These are phyloP conservation scores for Drosophila nigrodunni DNA, from an alignment of 1,140 invertebrate species.

Conservation along the genomic window DNA sequence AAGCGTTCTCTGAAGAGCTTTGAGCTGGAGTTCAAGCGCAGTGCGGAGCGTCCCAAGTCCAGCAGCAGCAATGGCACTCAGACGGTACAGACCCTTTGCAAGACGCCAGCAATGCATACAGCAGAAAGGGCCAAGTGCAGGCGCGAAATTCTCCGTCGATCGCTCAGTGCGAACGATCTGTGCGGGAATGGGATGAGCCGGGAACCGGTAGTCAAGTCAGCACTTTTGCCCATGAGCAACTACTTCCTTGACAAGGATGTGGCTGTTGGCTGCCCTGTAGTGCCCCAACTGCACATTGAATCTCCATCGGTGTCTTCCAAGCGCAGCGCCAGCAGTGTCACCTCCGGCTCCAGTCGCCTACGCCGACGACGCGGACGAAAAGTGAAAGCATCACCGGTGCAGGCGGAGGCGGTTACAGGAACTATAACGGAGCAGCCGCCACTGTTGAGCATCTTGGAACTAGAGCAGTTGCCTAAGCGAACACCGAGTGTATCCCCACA, in stretches of 20 bases:
- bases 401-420: conserved; percentile 18
- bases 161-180: conserved; percentile 72
- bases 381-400: conserved; percentile 1
- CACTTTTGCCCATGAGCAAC: conserved; percentile 33
- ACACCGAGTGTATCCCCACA: conserved; percentile 62
- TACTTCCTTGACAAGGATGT: conserved; percentile 48
- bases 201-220: conserved; percentile 2
- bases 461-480: conserved; percentile 32
- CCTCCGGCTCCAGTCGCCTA: conserved; percentile 31
- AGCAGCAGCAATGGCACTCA: conserved; percentile 56
- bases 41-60: conserved; percentile 50
- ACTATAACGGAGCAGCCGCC: conserved; percentile 5
- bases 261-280: conserved; percentile 22
- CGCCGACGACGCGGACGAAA: conserved; percentile 39
- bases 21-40: conserved; percentile 67
- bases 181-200: not conserved
- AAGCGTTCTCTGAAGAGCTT: conserved; percentile 70
- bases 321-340: conserved; percentile 54
- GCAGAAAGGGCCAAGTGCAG: conserved; percentile 63
- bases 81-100: conserved; percentile 5
- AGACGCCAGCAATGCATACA: conserved; percentile 46
- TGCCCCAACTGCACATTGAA: conserved; percentile 63
- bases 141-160: conserved; percentile 66
- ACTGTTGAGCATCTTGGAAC: conserved; percentile 45
- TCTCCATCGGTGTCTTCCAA: conserved; percentile 62